These are phyloP conservation scores for Pterocles burchelli DNA, from an alignment of 2,113 vertebrate species.

Conservation along the genomic window DNA sequence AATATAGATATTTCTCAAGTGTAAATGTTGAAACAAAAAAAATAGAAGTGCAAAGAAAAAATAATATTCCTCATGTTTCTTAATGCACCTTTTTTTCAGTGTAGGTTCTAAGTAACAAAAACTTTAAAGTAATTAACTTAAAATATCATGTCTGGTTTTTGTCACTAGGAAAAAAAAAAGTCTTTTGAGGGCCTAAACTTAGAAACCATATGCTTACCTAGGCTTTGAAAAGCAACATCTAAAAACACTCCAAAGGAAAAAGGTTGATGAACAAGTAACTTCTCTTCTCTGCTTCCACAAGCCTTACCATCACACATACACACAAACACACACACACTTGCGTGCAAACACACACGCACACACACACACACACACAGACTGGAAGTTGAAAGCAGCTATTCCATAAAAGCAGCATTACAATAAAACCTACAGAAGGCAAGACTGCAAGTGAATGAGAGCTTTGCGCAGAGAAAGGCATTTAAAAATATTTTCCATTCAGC, in stretches of 20 bases:
- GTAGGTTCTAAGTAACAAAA: background rate
- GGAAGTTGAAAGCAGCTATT: background rate
- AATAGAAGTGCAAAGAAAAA: background rate
- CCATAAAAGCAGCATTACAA: background rate
- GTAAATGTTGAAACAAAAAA: background rate
- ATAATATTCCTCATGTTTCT: background rate
- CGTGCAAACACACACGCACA: background rate
- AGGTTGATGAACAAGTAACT: background rate
- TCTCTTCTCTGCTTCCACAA: background rate
- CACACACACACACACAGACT: background rate
- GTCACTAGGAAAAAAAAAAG: background rate
- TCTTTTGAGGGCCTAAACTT: background rate
- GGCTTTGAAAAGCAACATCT: conserved; percentile 16
- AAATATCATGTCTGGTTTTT: background rate
- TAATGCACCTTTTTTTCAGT: background rate
- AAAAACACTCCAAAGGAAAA: background rate
- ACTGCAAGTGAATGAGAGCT: background rate
- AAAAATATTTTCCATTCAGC: conserved; percentile 68
- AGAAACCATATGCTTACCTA: background rate
- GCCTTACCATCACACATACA: background rate
- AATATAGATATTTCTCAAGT: background rate
- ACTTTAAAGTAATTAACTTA: background rate
- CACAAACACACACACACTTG: accelerated
- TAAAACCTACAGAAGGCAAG: conserved; percentile 34
- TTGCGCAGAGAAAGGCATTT: conserved; percentile 43